Evolutionary conservation across 2,888 invertebrate genomes (phyloP).

Genomic region (Eumerus sabulonum): DNA sequence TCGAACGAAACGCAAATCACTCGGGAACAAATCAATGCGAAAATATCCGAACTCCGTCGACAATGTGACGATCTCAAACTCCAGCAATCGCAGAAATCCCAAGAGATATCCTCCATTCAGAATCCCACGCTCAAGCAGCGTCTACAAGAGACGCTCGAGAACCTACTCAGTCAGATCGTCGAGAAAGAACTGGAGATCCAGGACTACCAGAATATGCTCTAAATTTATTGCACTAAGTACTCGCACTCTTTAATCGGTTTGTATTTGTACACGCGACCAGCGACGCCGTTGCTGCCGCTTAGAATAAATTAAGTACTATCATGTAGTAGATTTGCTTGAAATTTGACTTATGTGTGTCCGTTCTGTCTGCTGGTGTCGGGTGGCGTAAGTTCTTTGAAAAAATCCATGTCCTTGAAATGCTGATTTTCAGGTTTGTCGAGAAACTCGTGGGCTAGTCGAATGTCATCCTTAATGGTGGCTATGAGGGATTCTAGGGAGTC

Average conservation of each 20-base stretch:
- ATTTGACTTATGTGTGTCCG: conserved; percentile 31
- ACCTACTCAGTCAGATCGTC: conserved; percentile 88
- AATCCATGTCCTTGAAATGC: conserved; percentile 80
- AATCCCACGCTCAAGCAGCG: conserved; percentile 90
- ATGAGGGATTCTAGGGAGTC: conserved; percentile 87
- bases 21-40: conserved; percentile 81
- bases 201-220: conserved; percentile 76
- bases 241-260: conserved; percentile 22
- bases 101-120: conserved; percentile 91
- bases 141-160: conserved; percentile 89
- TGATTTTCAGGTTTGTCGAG: conserved; percentile 82
- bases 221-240: conserved; percentile 62
- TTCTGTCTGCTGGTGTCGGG: conserved; percentile 6
- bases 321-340: not conserved
- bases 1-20: conserved; percentile 77
- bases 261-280: conserved; percentile 45
- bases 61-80: conserved; percentile 88
- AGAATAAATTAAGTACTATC: conserved; percentile 58
- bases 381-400: conserved; percentile 77
- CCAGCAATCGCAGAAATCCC: conserved; percentile 88
- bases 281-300: no score
- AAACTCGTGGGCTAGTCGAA: conserved; percentile 82
- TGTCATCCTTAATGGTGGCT: conserved; percentile 88
- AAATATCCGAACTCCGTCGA: conserved; percentile 85
- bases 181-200: conserved; percentile 86